Percentiles rank a stretch among this genome's conserved stretches.
These are phyloP conservation scores for Rhinolophus ferrumequinum DNA, from an alignment of 2,113 vertebrate species.

Conservation along the genomic window DNA sequence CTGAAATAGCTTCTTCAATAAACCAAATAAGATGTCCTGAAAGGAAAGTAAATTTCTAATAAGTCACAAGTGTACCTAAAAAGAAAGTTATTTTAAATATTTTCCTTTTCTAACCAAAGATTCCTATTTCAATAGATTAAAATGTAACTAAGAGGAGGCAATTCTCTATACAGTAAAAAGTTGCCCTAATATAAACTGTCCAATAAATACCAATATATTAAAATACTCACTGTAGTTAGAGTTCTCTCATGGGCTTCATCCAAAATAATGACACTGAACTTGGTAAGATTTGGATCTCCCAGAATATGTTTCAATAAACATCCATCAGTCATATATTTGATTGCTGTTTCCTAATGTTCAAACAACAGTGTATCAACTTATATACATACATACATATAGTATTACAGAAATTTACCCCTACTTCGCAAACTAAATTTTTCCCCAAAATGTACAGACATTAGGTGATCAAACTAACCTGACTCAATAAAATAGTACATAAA, in stretches of 20 bases:
- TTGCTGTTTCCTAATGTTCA: slow-evolving; percentile 89
- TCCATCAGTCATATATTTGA: slow-evolving; percentile 98
- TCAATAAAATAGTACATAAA: slow-evolving; percentile 24
- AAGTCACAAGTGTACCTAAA: slow-evolving; percentile 34
- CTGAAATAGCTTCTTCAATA: slow-evolving; percentile 92
- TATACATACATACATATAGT: neutral
- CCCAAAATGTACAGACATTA: neutral
- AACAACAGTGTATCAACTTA: neutral
- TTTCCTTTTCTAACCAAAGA: slow-evolving; percentile 16
- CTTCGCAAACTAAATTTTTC: neutral
- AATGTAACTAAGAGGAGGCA: slow-evolving; percentile 11
- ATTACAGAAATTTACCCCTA: slow-evolving; percentile 10
- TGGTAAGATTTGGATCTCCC: slow-evolving; percentile 91
- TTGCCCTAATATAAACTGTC: neutral
- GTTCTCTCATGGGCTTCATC: slow-evolving; percentile 99
- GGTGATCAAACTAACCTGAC: neutral
- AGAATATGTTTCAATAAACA: slow-evolving; percentile 95
- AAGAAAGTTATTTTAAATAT: slow-evolving; percentile 38
- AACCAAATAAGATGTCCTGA: slow-evolving; percentile 97
- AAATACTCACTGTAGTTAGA: slow-evolving; percentile 92
- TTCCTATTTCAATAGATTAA: slow-evolving; percentile 46
- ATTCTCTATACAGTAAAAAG: slow-evolving; percentile 43
- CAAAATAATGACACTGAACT: slow-evolving; percentile 93
- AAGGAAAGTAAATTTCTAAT: slow-evolving; percentile 56
- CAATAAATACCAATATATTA: slow-evolving; percentile 12